These are phyloP conservation scores for Plemyria rubiginata DNA, from an alignment of 2,888 invertebrate species.

Conservation along the genomic window DNA sequence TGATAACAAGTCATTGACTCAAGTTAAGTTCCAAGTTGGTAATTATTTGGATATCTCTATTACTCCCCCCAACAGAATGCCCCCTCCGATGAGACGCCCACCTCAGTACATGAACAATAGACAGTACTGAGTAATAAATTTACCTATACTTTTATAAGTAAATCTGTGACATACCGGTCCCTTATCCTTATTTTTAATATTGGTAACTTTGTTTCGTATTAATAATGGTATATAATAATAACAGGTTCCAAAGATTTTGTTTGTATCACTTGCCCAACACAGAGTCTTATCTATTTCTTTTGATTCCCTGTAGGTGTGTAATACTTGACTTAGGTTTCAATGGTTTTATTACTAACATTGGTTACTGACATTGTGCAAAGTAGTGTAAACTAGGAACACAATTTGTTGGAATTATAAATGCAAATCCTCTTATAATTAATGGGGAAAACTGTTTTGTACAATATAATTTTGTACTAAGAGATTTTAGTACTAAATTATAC, in stretches of 20 bases:
- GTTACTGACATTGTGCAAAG: too few species aligned
- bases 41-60: conserved; percentile 99
- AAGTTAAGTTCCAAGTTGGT: conserved; percentile 96
- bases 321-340: too few species aligned
- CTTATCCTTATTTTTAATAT: not conserved
- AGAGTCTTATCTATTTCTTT: not conserved
- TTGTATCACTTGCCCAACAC: not conserved
- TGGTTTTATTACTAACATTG: too few species aligned
- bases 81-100: conserved; percentile 88
- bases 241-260: conserved; percentile 9
- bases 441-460: too few species aligned
- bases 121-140: conserved; percentile 66
- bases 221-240: conserved; percentile 19
- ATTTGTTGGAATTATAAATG: too few species aligned
- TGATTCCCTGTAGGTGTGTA: too few species aligned
- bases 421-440: too few species aligned
- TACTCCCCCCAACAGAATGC: conserved; percentile 91
- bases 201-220: conserved; percentile 12
- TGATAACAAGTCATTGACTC: conserved; percentile 95
- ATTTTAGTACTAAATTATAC: too few species aligned
- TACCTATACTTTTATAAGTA: not conserved
- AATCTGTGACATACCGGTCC: conserved; percentile 6
- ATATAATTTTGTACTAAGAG: too few species aligned
- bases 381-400: too few species aligned
- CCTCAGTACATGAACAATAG: conserved; percentile 86